Percentiles rank a stretch among this genome's conserved stretches.
Conservation (phyloP, 2,888 invertebrate genomes). For the Trilocha varians region DNA sequence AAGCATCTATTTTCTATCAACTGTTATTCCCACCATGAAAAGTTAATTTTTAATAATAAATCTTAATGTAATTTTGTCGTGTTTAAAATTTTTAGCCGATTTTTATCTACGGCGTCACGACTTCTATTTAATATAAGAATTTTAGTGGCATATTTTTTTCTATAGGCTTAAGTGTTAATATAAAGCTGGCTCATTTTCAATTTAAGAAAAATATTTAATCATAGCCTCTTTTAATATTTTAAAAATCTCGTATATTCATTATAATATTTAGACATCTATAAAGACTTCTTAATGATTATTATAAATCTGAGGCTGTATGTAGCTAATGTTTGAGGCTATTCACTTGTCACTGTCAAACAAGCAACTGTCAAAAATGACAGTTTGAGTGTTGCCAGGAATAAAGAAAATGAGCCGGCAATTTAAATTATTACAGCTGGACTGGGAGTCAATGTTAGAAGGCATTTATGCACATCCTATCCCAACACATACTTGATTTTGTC, state of each 20-base stretch:
- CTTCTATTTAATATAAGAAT: slow-evolving; percentile 18
- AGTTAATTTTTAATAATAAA: slow-evolving; percentile 9
- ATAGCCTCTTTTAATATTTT: background rate
- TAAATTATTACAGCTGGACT: slow-evolving; percentile 49
- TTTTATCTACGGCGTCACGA: slow-evolving; percentile 11
- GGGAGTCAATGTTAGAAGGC: slow-evolving; percentile 47
- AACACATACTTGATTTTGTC: too few species aligned
- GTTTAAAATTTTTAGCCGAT: slow-evolving; percentile 11
- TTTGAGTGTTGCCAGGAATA: background rate
- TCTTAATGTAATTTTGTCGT: slow-evolving; percentile 7
- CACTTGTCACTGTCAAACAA: background rate
- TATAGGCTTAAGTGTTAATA: slow-evolving; percentile 29
- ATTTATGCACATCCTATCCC: slow-evolving; percentile 17
- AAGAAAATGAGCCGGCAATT: slow-evolving; percentile 31
- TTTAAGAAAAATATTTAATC: background rate
- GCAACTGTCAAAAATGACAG: background rate
- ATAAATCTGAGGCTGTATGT: background rate
- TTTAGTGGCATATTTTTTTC: slow-evolving; percentile 25
- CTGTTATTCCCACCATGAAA: too few species aligned
- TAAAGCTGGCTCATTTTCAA: slow-evolving; percentile 37
- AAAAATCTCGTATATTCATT: background rate
- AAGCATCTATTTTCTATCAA: too few species aligned
- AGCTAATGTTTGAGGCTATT: background rate
- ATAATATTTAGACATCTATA: background rate
- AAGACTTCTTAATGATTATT: background rate